Percentiles rank a stretch among this genome's conserved stretches.
phyloP scores from a whole-genome alignment of 2,797 vertebrate species.

The Acanthurus lineatus region DNA sequence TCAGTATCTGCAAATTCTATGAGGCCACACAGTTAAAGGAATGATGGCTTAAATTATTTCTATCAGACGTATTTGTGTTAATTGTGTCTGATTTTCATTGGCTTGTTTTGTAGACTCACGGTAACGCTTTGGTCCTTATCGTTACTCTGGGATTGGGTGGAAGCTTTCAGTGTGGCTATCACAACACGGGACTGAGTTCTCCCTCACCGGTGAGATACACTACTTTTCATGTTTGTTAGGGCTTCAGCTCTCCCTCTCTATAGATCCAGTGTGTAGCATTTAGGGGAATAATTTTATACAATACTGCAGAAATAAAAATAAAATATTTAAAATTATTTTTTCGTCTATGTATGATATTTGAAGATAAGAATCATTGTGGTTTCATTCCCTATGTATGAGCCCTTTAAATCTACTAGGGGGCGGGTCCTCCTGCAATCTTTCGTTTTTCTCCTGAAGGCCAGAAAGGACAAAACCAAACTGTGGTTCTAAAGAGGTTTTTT shows the following conservation, averaged over 20 bases:
- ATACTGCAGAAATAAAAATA: too few relatives aligned
- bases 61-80: neutral
- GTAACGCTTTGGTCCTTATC: conserved; percentile 81
- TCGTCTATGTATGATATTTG: too few relatives aligned
- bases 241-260: neutral
- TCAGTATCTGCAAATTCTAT: neutral
- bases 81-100: neutral
- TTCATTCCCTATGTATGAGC: too few relatives aligned
- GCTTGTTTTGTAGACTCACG: conserved; percentile 68
- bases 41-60: neutral
- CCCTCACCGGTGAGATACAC: conserved; percentile 85
- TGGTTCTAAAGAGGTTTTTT: too few relatives aligned
- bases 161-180: conserved; percentile 87
- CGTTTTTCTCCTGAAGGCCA: too few relatives aligned
- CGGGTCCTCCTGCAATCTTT: too few relatives aligned
- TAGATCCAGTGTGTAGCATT: too few relatives aligned
- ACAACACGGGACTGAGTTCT: conserved; percentile 87
- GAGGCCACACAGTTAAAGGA: neutral
- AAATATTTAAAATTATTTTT: too few relatives aligned
- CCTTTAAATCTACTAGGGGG: too few relatives aligned
- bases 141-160: conserved; percentile 88
- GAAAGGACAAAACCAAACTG: too few relatives aligned
- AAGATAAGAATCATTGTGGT: too few relatives aligned
- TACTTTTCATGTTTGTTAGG: neutral
- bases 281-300: too few relatives aligned